phyloP scores from a whole-genome alignment of 2,797 vertebrate species.

The Galago senegalensis region DNA sequence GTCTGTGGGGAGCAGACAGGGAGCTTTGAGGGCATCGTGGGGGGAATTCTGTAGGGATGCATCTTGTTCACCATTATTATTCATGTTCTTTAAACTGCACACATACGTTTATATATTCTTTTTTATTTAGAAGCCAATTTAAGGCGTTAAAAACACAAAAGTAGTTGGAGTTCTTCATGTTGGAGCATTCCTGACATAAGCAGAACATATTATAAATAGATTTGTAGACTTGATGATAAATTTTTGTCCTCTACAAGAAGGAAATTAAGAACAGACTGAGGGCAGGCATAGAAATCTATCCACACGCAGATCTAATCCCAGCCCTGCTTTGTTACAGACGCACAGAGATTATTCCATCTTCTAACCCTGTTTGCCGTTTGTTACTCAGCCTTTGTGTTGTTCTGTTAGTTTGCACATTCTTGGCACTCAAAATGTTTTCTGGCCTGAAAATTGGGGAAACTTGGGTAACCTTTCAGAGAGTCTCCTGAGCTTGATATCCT shows the following conservation, averaged over 20 bases:
- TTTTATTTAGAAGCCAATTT: neutral
- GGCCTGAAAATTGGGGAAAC: neutral
- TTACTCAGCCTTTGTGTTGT: neutral
- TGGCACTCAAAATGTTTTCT: too few species aligned
- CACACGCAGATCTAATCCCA: too few species aligned
- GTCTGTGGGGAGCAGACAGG: too few species aligned
- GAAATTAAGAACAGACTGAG: neutral
- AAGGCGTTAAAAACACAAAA: neutral
- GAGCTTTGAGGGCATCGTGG: too few species aligned
- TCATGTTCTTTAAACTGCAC: neutral
- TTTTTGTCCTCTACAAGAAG: neutral
- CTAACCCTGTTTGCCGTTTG: neutral
- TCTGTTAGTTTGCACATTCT: too few species aligned
- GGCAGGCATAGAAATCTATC: neutral
- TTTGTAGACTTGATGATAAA: neutral
- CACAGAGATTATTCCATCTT: neutral
- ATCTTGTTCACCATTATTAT: neutral
- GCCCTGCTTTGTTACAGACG: neutral
- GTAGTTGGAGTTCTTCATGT: neutral
- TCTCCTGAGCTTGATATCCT: fast-evolving
- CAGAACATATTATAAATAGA: too few species aligned
- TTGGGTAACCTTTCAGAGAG: neutral
- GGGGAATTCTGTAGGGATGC: neutral
- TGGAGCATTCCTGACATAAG: neutral
- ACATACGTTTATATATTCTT: neutral